Base-by-base conservation (phyloP, 2,797 vertebrate genomes). In the Tokudaia tokunoshimensis region DNA sequence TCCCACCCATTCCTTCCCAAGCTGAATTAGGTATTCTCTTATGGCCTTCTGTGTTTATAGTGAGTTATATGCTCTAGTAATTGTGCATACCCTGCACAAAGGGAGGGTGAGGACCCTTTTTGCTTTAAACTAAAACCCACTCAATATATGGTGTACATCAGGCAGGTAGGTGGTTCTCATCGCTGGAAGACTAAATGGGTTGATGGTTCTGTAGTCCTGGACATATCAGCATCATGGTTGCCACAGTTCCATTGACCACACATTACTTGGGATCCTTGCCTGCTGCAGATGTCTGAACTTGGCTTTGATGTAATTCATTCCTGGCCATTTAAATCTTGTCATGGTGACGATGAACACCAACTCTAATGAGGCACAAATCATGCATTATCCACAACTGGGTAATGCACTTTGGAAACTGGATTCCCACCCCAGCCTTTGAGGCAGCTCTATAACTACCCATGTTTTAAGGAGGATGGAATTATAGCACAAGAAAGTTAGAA, bases 281-380 rank as follows among this genome's bases (percentile, higher is more conserved):
- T 52, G n/a, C 22, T 47, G 26, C 31, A 94, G 29, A 59, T 65
- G 5, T 47, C n/a, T 75, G 79, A 83, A 92, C 67, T 85, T 8
- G 57, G 61, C 83, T 83, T 57, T 96, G 65, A 91, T 86, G 89
- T 52, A 95, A 4, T 80, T 95, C 44, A 44, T 87, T 86, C 17
- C 29, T 91, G 20, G 41, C 50, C 92, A 92, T 89, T 94, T 63
- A 83, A 90, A 83, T 92, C 90, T 59, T 90, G 41, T n/a, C n/a
- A 34, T 70, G 70, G n/a, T 63, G 19, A 55, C 44, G 29, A 44
- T 13, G 59, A 90, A 79, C 94, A 52, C 61, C 76, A 52, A 31
- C 20, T 52, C 7, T 75, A 63, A 29, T 47, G 47, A 50, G 3
- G 0, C 57, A 4, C 11, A 37, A 78, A 72, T 12, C 57, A 3